phyloP scores from a whole-genome alignment of 2,797 vertebrate genomes.

The Darevskia mixta region DNA sequence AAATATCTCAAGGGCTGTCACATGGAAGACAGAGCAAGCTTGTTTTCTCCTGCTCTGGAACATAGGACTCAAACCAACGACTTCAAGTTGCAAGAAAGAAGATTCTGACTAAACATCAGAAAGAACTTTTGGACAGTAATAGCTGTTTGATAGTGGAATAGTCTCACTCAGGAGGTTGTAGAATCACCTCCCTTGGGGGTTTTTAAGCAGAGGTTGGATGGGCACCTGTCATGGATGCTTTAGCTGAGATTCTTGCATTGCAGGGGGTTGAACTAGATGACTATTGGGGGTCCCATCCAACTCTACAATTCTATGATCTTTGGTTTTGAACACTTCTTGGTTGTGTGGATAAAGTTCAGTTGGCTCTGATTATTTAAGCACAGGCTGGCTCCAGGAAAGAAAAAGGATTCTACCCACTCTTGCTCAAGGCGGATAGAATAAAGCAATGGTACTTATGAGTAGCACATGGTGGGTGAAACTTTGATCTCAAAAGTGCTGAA shows the following conservation, averaged over 20 bases:
- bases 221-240: no score
- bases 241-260: no score
- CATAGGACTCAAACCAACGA: no score
- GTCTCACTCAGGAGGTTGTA: not conserved
- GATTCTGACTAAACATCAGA: no score
- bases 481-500: not conserved
- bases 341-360: not conserved
- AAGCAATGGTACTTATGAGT: not conserved
- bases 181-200: not conserved
- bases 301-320: no score
- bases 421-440: conserved; percentile 10
- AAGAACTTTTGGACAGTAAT: no score
- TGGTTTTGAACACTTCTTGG: not conserved
- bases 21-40: no score
- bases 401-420: conserved; percentile 13
- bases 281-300: no score
- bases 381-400: conserved; percentile 11
- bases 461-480: conserved; percentile 21
- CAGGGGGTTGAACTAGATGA: no score
- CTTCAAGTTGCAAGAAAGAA: no score
- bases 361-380: not conserved
- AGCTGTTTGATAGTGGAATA: not conserved
- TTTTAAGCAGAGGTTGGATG: not conserved
- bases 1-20: no score
- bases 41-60: no score